phyloP scores from a whole-genome alignment of 1,140 invertebrate species.

The Drosophila funebris region DNA sequence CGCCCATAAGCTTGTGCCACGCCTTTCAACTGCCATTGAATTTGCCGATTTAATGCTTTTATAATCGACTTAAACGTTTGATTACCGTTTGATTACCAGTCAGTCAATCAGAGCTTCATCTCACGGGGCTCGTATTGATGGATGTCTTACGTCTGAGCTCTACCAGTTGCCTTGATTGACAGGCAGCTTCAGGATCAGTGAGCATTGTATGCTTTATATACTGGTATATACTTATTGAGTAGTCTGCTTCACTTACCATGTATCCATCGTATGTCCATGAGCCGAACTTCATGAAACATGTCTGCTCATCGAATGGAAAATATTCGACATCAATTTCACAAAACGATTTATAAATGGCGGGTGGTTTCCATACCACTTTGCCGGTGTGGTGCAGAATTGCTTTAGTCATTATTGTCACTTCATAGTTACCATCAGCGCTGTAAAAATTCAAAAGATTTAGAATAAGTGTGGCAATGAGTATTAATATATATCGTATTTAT shows the following conservation, averaged over 20 bases:
- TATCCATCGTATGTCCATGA: conserved; percentile 97
- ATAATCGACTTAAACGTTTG: conserved; percentile 65
- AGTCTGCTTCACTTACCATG: conserved; percentile 87
- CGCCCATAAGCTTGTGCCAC: conserved; percentile 1
- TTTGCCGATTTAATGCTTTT: conserved; percentile 62
- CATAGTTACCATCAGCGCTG: conserved; percentile 98
- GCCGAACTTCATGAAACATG: conserved; percentile 98
- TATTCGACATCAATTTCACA: conserved; percentile 98
- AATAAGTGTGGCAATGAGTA: neutral
- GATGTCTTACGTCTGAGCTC: conserved; percentile 50
- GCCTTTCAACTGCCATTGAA: conserved; percentile 23
- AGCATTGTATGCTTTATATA: neutral
- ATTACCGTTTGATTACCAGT: conserved; percentile 68
- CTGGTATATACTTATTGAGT: conserved; percentile 1
- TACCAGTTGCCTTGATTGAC: conserved; percentile 51
- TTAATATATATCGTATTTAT: neutral
- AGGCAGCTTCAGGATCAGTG: conserved; percentile 5
- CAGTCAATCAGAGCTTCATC: conserved; percentile 54
- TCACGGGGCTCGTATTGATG: conserved; percentile 48
- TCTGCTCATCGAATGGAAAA: conserved; percentile 98
- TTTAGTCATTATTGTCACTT: conserved; percentile 99
- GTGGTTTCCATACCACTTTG: conserved; percentile 98
- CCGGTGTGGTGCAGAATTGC: conserved; percentile 96
- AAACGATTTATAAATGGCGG: conserved; percentile 98
- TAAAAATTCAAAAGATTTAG: conserved; percentile 21